phyloP scores from a whole-genome alignment of 2,113 vertebrate species.

The Scartelaos histophorus region DNA sequence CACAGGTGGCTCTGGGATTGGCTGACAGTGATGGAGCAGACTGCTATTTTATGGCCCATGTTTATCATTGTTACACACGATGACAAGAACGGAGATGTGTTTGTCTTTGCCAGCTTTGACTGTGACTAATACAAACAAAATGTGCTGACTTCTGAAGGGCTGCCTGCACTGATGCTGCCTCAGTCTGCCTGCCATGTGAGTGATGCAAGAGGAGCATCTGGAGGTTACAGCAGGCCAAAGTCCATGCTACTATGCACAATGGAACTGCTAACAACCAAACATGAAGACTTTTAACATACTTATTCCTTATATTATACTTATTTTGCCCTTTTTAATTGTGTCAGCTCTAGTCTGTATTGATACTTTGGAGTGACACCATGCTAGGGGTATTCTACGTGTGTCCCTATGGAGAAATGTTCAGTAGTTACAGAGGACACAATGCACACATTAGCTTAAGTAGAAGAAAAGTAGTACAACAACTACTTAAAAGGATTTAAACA shows the following conservation, averaged over 20 bases:
- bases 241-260: not conserved
- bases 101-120: conserved; percentile 23
- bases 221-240: not conserved
- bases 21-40: conserved; percentile 38
- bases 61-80: conserved; percentile 48
- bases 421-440: too few species aligned
- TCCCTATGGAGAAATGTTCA: too few species aligned
- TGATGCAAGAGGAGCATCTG: not conserved
- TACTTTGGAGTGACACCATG: too few species aligned
- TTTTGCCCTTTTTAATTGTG: too few species aligned
- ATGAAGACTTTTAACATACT: too few species aligned
- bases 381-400: too few species aligned
- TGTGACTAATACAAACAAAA: conserved; percentile 29
- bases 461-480: too few species aligned
- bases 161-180: conserved; percentile 8
- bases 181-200: conserved; percentile 19
- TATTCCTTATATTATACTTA: too few species aligned
- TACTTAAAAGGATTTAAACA: too few species aligned
- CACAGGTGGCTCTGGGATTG: conserved; percentile 44
- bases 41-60: conserved; percentile 38
- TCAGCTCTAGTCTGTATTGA: too few species aligned
- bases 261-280: too few species aligned
- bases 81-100: conserved; percentile 28
- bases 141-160: conserved; percentile 29
- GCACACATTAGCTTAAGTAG: too few species aligned